Base-by-base conservation (phyloP, 2,797 vertebrate species). In the Ataeniobius toweri region DNA sequence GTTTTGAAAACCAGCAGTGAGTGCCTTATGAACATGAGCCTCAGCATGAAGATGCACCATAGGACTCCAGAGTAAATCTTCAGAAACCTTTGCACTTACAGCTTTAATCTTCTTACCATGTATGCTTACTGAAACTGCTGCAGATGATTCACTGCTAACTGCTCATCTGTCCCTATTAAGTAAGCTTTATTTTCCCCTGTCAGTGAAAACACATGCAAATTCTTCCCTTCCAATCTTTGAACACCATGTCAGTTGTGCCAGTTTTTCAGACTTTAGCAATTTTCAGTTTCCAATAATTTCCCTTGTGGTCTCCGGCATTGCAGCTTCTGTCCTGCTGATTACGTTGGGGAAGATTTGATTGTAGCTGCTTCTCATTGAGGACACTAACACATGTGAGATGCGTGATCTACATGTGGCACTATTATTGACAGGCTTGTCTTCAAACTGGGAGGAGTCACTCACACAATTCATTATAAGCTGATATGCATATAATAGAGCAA, bases 401-500 rank as follows among this genome's bases (percentile, higher is more conserved):
- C 48, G 51, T 14, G 28, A 79, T 72, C 78, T 41, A 61, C 59
- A 74, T 53, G 70, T 48, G 39, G 26, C 58, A n/a, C 14, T 1
- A 16, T 39, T 71, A 46, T 5, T 71, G 75, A 44, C 36, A 14
- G 16, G 56, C 46, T 85, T 53, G 0, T 74, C 31, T 72, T 77
- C 75, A 10, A 74, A 67, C 53, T 56, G 10, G 18, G 36, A 1
- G 41, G 44, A 36, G 44, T 31, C 75, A 63, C 22, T 61, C 13
- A 18, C 13, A n/a, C 20, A 26, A 48, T 56, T 74, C 31, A 69
- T 67, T 71, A 72, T 1, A 22, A 31, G 85, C 75, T 58, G 1
- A 83, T 74, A 20, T 61, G 51, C 63, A 8, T 41, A 58, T 58
- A 75, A 73, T 59, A 56, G 78, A 75, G 53, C 76, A 58, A 74